phyloP scores from a whole-genome alignment of 2,113 vertebrate species.

The Phrynosoma platyrhinos region DNA sequence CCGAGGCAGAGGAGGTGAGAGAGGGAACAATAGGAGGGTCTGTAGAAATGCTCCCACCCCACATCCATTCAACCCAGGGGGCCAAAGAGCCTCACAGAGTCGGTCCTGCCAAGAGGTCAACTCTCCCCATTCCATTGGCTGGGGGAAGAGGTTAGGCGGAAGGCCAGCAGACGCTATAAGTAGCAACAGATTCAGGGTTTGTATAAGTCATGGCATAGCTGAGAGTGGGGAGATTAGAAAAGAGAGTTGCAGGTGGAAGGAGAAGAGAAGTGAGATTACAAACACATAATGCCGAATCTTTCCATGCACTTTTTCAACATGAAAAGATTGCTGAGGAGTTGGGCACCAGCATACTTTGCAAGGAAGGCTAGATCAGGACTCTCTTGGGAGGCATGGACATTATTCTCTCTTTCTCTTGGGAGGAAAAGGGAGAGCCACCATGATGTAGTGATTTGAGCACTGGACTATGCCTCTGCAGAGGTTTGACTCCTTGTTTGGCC shows the following conservation, averaged over 20 bases:
- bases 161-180: slow-evolving; percentile 42
- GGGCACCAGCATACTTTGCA: neutral
- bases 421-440: too few relatives aligned
- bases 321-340: too few relatives aligned
- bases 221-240: slow-evolving; percentile 35
- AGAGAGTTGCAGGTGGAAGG: neutral
- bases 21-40: slow-evolving; percentile 64
- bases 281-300: neutral
- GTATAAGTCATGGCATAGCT: slow-evolving; percentile 45
- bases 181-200: neutral
- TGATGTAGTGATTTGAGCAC: too few relatives aligned
- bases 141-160: slow-evolving; percentile 41
- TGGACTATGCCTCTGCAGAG: too few relatives aligned
- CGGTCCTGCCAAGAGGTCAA: slow-evolving; percentile 62
- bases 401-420: too few relatives aligned
- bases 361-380: neutral
- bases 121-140: slow-evolving; percentile 34
- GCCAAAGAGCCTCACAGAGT: slow-evolving; percentile 48
- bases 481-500: too few relatives aligned
- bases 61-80: slow-evolving; percentile 36
- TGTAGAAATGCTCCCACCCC: slow-evolving; percentile 48
- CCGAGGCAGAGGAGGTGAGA: slow-evolving; percentile 44
- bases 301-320: neutral
- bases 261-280: neutral
- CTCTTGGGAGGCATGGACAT: neutral